phyloP scores from a whole-genome alignment of 2,888 invertebrate genomes.

The Allygus modestus region DNA sequence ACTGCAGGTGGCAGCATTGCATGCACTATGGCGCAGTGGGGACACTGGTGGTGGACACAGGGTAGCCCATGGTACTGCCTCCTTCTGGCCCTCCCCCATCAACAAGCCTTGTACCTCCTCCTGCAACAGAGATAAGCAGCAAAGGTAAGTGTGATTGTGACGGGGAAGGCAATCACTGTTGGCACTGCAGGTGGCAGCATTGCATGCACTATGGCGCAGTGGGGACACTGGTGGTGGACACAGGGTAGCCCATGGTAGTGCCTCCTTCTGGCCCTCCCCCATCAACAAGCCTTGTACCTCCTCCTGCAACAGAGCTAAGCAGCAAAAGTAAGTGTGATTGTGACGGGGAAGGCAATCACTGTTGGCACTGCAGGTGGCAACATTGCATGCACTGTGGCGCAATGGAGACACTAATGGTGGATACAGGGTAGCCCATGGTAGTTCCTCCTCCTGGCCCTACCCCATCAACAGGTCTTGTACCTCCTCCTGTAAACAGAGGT shows the following conservation, averaged over 20 bases:
- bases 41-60: slow-evolving; percentile 51
- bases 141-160: neutral
- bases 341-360: slow-evolving; percentile 15
- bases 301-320: slow-evolving; percentile 25
- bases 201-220: neutral
- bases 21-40: slow-evolving; percentile 3
- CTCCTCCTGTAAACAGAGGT: slow-evolving; percentile 10
- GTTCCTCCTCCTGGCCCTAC: slow-evolving; percentile 3
- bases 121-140: slow-evolving; percentile 4
- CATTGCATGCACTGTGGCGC: slow-evolving; percentile 5
- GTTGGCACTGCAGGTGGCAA: slow-evolving; percentile 26
- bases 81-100: slow-evolving; percentile 14
- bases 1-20: slow-evolving; percentile 24
- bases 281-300: no score
- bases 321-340: slow-evolving; percentile 56
- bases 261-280: neutral
- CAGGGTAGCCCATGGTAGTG: neutral
- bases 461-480: neutral
- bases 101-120: slow-evolving; percentile 20
- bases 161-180: neutral
- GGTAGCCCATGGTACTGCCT: slow-evolving; percentile 26
- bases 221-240: neutral
- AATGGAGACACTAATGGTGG: slow-evolving; percentile 45
- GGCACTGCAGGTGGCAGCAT: neutral
- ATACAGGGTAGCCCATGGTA: slow-evolving; percentile 41